Base-by-base conservation (phyloP, 1,140 invertebrate species). In the Sycophila sp. region DNA sequence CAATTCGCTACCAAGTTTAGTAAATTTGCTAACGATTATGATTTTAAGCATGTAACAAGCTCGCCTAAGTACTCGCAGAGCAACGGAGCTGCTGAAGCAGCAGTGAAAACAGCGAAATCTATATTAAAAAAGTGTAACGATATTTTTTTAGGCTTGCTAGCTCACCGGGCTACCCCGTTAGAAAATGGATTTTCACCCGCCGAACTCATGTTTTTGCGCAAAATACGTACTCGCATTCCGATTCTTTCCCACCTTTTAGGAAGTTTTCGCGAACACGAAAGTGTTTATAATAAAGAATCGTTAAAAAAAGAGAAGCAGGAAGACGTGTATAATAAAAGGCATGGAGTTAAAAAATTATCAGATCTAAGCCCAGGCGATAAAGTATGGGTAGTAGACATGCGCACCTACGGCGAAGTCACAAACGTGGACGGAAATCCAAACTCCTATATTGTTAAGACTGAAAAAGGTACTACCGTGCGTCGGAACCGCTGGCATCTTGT, bases 1-100 rank as follows among this genome's bases (percentile, higher is more conserved):
- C 73, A 74, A 53, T 74, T 74, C 36, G 17, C 45, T 19, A 32
- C 56, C n/a, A 73, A 73, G 69, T 77, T 81, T 69, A 28, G 56
- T 38, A 36, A 73, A 36, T 80, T 80, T 72, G 76, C 75, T 19
- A 69, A 71, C 8, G 30, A 73, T n/a, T 77, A 69, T 38, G 64
- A 69, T 47, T 76, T 80, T 68, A 58, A 71, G 49, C 60, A 80
- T n/a, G 59, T 62, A n/a, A 77, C 75, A 0, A 75, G 64, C 24
- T 79, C 74, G 53, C 77, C 78, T 24, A 40, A 75, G 8, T 81
- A 77, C 67, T 64, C 76, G 1, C 72, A 76, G 32, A 77, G 76
- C 24, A 81, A 82, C 69, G 81, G 78, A 4, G 68, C 76, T 28
- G 77, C 74, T 13, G 77, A 80, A 73, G 76, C 73, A 22, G 73